A percentile compares a stretch with the other conserved stretches of the same genome.
These are phyloP conservation scores for Epinotia nisella DNA, from an alignment of 2,888 invertebrate species.

Conservation along the genomic window DNA sequence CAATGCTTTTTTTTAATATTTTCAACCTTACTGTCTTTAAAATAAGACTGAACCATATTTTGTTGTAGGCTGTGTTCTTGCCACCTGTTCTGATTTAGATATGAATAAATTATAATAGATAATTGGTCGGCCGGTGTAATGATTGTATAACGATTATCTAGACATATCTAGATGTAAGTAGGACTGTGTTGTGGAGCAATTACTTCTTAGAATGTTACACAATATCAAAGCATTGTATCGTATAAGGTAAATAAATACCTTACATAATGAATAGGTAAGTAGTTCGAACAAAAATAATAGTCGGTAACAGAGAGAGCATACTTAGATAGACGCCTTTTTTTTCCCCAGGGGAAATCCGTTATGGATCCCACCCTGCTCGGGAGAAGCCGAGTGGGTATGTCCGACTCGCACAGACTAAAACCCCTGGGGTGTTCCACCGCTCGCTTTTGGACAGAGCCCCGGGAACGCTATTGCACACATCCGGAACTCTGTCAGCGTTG, in stretches of 20 bases:
- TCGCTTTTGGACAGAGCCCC: too few relatives aligned
- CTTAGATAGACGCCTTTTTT: too few relatives aligned
- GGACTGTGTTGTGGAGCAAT: slow-evolving; percentile 7
- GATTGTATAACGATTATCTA: slow-evolving; percentile 21
- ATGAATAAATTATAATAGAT: slow-evolving; percentile 42
- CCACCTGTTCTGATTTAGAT: slow-evolving; percentile 41
- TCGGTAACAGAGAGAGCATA: neutral
- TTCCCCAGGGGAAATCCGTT: too few relatives aligned
- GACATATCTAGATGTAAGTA: slow-evolving; percentile 9
- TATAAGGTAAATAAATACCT: too few relatives aligned
- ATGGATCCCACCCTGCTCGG: too few relatives aligned
- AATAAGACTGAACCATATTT: slow-evolving; percentile 5
- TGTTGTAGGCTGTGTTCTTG: slow-evolving; percentile 17
- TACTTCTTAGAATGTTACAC: neutral
- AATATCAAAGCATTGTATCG: neutral
- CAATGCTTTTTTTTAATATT: neutral
- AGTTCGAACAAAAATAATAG: too few relatives aligned
- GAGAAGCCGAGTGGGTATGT: too few relatives aligned
- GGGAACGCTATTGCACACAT: too few relatives aligned
- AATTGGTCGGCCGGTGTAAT: slow-evolving; percentile 16
- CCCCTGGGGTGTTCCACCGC: too few relatives aligned
- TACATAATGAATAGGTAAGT: too few relatives aligned
- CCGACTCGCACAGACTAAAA: too few relatives aligned
- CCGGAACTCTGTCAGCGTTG: too few relatives aligned
- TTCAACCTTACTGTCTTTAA: neutral